Conservation (phyloP, 2,888 invertebrate genomes). For the Coelopa pilipes region DNA sequence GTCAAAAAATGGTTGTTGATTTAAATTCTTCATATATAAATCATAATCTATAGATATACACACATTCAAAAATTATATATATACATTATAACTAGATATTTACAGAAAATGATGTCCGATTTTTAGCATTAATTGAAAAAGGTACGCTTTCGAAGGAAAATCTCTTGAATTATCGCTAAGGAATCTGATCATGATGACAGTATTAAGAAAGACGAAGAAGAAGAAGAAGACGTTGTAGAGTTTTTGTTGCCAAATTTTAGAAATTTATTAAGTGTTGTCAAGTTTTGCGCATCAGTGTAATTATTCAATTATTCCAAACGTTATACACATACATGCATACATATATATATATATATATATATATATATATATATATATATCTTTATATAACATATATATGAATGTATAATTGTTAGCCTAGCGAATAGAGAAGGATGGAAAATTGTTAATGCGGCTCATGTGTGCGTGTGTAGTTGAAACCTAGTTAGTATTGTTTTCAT, state of each 20-base stretch:
- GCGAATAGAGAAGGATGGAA: slow-evolving; percentile 26
- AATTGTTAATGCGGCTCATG: slow-evolving; percentile 34
- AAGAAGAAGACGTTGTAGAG: too few relatives aligned
- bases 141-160: slow-evolving; percentile 6
- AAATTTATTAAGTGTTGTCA: slow-evolving; percentile 21
- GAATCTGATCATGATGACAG: neutral
- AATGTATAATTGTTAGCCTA: too few relatives aligned
- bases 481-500: too few relatives aligned
- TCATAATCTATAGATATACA: slow-evolving; percentile 32
- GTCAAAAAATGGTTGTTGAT: slow-evolving; percentile 32
- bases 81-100: slow-evolving; percentile 17
- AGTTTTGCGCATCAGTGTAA: neutral
- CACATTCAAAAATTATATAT: slow-evolving; percentile 34
- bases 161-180: slow-evolving; percentile 6
- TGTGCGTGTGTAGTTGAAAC: neutral
- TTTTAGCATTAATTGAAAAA: slow-evolving; percentile 19
- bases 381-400: neutral
- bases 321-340: neutral
- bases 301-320: neutral
- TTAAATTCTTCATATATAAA: slow-evolving; percentile 16
- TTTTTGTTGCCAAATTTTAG: slow-evolving; percentile 33
- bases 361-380: slow-evolving; percentile 5
- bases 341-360: neutral
- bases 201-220: too few relatives aligned
- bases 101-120: slow-evolving; percentile 40